Conservation (phyloP, 2,888 invertebrate genomes). For the Leptothorax acervorum region DNA sequence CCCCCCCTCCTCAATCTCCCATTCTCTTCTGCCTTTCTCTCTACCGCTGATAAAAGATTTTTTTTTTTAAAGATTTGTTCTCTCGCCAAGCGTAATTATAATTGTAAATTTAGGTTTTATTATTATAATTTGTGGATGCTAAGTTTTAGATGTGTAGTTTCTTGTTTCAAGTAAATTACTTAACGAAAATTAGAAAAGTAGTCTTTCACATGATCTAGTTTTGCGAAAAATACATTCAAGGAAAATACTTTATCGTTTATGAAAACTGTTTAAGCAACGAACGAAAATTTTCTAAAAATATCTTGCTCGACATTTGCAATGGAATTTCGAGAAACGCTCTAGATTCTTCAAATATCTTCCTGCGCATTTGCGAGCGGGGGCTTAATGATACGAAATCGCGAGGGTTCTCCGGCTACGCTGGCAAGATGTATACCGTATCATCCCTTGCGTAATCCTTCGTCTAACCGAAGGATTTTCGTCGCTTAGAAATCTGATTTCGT, state of each 20-base stretch:
- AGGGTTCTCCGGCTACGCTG: slow-evolving; percentile 36
- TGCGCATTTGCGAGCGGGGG: slow-evolving; percentile 56
- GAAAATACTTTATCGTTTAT: background rate
- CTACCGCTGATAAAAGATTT: slow-evolving; percentile 3
- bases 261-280: background rate
- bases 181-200: background rate
- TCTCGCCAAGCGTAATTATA: background rate
- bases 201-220: background rate
- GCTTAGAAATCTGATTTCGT: slow-evolving; percentile 58
- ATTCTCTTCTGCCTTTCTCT: background rate
- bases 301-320: slow-evolving; percentile 2
- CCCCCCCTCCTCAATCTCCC: background rate
- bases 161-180: background rate
- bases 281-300: slow-evolving; percentile 13
- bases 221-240: background rate
- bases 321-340: slow-evolving; percentile 20
- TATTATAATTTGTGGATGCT: background rate
- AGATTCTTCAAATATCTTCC: slow-evolving; percentile 44
- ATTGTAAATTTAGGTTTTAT: background rate
- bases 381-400: slow-evolving; percentile 59
- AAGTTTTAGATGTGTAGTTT: background rate
- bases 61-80: background rate
- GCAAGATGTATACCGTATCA: slow-evolving; percentile 36
- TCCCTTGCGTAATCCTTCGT: slow-evolving; percentile 65
- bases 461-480: slow-evolving; percentile 55